phyloP scores from a whole-genome alignment of 1,140 invertebrate species.

The Drosophila oshimai region DNA sequence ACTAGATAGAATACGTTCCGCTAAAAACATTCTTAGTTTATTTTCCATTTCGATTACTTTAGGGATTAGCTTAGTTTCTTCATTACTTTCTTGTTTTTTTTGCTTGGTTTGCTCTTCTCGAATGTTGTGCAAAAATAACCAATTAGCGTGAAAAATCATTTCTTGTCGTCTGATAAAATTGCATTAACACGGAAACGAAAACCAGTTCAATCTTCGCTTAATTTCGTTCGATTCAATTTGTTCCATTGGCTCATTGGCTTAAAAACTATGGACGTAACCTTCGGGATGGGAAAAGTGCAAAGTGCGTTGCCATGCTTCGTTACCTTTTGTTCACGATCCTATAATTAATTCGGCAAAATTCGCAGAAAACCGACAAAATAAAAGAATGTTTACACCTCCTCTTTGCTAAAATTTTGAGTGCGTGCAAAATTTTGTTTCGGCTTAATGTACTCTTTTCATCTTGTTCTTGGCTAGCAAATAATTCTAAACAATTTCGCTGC shows the following conservation, averaged over 20 bases:
- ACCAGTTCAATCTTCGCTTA: constrained; percentile 19
- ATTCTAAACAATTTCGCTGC: constrained; percentile 63
- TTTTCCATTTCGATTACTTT: constrained; percentile 52
- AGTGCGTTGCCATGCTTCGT: constrained; percentile 69
- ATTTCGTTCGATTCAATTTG: constrained; percentile 47
- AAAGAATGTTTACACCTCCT: constrained; percentile 14
- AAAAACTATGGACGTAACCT: constrained; percentile 82
- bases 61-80: constrained; percentile 56
- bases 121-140: constrained; percentile 44
- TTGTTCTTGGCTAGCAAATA: constrained; percentile 47
- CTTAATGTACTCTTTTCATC: constrained; percentile 2
- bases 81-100: neutral
- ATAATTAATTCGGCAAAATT: constrained; percentile 24
- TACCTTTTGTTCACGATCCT: constrained; percentile 31
- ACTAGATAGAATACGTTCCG: constrained; percentile 71
- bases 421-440: constrained; percentile 47
- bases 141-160: constrained; percentile 27
- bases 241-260: constrained; percentile 72
- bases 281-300: constrained; percentile 77
- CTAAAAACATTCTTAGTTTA: constrained; percentile 75
- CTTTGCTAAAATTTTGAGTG: constrained; percentile 34
- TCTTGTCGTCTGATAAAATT: constrained; percentile 15
- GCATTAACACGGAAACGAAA: constrained; percentile 28
- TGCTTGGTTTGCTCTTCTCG: constrained; percentile 3
- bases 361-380: constrained; percentile 18